A percentile compares a stretch with the other conserved stretches of the same genome.
These are phyloP conservation scores for Mellilla xanthometata DNA, from an alignment of 2,888 invertebrate species.

Conservation along the genomic window DNA sequence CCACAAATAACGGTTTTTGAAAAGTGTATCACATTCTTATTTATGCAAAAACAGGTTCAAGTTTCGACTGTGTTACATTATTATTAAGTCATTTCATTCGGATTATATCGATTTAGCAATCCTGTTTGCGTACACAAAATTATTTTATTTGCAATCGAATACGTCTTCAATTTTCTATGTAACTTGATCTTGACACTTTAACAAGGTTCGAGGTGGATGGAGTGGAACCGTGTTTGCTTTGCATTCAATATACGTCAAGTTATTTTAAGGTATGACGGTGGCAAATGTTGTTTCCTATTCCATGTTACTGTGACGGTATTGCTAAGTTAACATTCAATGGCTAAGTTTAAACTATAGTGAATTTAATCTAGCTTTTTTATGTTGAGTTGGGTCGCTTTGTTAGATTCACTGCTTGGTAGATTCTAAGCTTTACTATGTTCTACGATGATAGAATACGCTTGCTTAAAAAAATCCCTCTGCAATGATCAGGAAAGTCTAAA, in stretches of 20 bases:
- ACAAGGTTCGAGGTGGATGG: constrained; percentile 15
- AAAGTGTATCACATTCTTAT: too few species aligned
- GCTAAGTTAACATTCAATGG: constrained; percentile 33
- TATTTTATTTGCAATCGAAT: constrained; percentile 15
- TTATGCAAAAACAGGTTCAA: too few species aligned
- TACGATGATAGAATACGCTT: too few species aligned
- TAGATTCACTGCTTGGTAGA: too few species aligned
- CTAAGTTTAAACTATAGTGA: too few species aligned
- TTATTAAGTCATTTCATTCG: background rate
- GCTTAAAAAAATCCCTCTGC: too few species aligned
- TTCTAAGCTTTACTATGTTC: too few species aligned
- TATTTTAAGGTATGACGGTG: constrained; percentile 56
- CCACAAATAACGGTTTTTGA: too few species aligned
- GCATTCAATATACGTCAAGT: constrained; percentile 42
- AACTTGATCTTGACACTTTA: constrained; percentile 22
- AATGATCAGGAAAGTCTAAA: too few species aligned
- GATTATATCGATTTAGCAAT: background rate
- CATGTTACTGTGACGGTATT: constrained; percentile 35
- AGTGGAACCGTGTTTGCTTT: constrained; percentile 34
- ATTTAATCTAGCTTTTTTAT: too few species aligned
- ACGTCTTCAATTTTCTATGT: constrained; percentile 16
- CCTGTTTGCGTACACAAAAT: background rate
- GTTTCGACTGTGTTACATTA: too few species aligned
- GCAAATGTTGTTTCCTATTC: constrained; percentile 6
- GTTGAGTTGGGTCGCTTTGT: too few species aligned